Evolutionary conservation across 2,113 vertebrate genomes (phyloP).

Genomic region (Nerophis lumbriciformis): DNA sequence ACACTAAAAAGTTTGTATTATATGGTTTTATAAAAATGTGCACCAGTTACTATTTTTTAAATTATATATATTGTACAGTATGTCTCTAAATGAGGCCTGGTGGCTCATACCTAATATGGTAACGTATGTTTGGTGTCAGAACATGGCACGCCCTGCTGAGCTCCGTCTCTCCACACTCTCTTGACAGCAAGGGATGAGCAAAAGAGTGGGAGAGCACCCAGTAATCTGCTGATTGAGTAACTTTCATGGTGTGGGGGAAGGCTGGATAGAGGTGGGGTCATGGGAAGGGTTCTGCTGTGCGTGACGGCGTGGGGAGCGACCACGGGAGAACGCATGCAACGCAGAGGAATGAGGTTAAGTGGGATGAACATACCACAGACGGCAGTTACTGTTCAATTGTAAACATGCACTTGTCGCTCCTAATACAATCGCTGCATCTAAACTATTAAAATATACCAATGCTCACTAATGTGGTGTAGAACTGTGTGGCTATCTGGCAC

Average conservation of each 20-base stretch:
- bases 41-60: too few species aligned
- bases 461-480: not conserved
- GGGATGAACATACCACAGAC: conserved; percentile 57
- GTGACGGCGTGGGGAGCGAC: conserved; percentile 1
- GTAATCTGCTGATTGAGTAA: conserved; percentile 63
- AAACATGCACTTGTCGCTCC: conserved; percentile 4
- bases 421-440: not conserved
- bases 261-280: not conserved
- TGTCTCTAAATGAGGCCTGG: too few species aligned
- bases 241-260: conserved; percentile 6
- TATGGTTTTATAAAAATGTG: too few species aligned
- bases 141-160: conserved; percentile 48
- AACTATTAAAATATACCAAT: not conserved
- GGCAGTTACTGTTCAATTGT: conserved; percentile 19
- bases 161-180: conserved; percentile 37
- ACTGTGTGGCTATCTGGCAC: not conserved
- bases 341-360: conserved; percentile 60
- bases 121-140: not conserved
- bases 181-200: conserved; percentile 29
- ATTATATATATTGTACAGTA: too few species aligned
- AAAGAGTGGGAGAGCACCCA: conserved; percentile 50
- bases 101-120: too few species aligned
- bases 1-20: too few species aligned
- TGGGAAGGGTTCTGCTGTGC: conserved; percentile 17
- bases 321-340: conserved; percentile 26